Conservation (phyloP, 2,888 invertebrate species). For the Xylophagus ater region DNA sequence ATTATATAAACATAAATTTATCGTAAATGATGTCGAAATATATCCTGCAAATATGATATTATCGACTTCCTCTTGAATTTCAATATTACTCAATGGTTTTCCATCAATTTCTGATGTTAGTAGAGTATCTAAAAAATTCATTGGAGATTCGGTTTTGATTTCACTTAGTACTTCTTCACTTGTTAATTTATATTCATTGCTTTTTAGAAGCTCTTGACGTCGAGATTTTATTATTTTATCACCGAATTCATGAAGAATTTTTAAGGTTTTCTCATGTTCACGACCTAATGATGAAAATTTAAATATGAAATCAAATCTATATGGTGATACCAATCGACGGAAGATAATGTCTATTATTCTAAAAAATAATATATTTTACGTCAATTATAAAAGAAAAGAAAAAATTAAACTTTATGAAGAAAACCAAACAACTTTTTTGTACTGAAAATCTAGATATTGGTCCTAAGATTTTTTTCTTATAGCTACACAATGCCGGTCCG, state of each 20-base stretch:
- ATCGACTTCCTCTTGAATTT: conserved; percentile 57
- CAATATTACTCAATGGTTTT: conserved; percentile 44
- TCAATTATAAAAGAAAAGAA: no score
- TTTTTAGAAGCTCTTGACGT: conserved; percentile 31
- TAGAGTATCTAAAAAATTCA: conserved; percentile 56
- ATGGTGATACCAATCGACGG: no score
- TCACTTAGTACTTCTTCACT: conserved; percentile 32
- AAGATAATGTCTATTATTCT: no score
- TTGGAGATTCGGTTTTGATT: conserved; percentile 43
- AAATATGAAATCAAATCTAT: conserved; percentile 32
- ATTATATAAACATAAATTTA: conserved; percentile 42
- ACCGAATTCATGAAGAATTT: conserved; percentile 44
- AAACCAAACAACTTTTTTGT: no score
- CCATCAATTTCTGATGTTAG: conserved; percentile 50
- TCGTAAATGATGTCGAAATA: conserved; percentile 43
- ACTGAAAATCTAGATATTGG: no score
- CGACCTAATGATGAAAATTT: conserved; percentile 47
- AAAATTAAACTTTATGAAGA: no score
- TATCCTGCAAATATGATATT: conserved; percentile 61
- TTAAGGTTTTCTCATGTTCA: conserved; percentile 41
- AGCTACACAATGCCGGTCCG: no score
- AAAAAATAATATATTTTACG: no score
- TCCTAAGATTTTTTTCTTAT: no score
- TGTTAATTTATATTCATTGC: conserved; percentile 11
- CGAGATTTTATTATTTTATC: conserved; percentile 45